Percentiles rank a stretch among this genome's conserved stretches.
Conservation (phyloP, 2,888 invertebrate species). For the Pandemis heparana region DNA sequence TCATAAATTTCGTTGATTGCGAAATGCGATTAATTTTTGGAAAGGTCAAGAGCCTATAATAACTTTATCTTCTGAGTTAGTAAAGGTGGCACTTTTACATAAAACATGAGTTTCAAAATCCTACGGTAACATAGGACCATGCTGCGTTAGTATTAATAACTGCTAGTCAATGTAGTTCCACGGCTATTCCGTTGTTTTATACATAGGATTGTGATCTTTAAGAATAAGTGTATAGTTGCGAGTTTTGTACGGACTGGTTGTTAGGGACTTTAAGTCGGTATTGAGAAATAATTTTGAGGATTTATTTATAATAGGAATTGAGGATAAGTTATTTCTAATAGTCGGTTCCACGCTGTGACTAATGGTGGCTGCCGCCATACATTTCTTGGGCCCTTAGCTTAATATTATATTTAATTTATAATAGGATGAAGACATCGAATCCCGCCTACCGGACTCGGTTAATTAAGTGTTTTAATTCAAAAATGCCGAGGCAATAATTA, state of each 20-base stretch:
- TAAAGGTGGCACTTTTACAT: conserved; percentile 14
- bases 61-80: neutral
- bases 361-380: conserved; percentile 67
- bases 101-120: conserved; percentile 30
- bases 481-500: conserved; percentile 57
- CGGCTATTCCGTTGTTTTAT: conserved; percentile 20
- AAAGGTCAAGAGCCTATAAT: conserved; percentile 5
- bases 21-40: neutral
- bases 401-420: conserved; percentile 78
- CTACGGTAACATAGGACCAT: conserved; percentile 13
- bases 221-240: neutral
- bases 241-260: neutral
- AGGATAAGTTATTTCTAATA: conserved; percentile 48
- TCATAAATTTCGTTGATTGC: conserved; percentile 2
- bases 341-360: conserved; percentile 76
- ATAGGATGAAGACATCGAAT: conserved; percentile 76
- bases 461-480: conserved; percentile 68
- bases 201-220: conserved; percentile 5
- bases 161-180: conserved; percentile 28
- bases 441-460: conserved; percentile 67
- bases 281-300: conserved; percentile 69
- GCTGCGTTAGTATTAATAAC: conserved; percentile 33
- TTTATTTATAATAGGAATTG: conserved; percentile 74
- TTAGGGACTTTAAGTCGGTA: conserved; percentile 50
- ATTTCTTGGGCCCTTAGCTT: conserved; percentile 61